Conservation (phyloP, 2,113 vertebrate genomes). For the Salvator merianae region DNA sequence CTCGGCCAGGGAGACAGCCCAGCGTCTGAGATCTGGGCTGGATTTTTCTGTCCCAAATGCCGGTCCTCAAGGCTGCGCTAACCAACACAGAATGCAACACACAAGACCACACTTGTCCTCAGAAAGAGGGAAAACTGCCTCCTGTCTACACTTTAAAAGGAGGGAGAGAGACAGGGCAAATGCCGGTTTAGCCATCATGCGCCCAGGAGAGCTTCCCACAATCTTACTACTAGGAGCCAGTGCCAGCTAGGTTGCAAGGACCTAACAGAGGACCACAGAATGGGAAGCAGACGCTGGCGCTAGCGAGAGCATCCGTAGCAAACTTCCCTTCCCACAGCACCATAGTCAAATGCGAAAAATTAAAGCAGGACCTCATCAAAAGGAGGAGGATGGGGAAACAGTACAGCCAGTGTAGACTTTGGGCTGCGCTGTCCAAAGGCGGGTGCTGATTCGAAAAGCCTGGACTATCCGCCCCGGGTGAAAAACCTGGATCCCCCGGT, state of each 20-base stretch:
- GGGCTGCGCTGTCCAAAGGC: too few species aligned
- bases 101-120: neutral
- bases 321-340: neutral
- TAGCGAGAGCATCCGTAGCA: neutral
- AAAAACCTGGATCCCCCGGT: too few species aligned
- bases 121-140: neutral
- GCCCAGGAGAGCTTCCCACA: neutral
- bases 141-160: neutral
- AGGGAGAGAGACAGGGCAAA: too few species aligned
- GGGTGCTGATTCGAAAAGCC: too few species aligned
- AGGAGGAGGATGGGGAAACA: too few species aligned
- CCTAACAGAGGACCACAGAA: neutral
- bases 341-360: neutral
- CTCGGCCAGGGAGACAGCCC: neutral
- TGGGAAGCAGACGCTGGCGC: neutral
- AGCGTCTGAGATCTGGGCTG: neutral
- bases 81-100: too few species aligned
- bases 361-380: neutral
- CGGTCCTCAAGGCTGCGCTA: neutral
- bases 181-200: neutral
- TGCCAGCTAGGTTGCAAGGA: too few species aligned
- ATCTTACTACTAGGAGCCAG: too few species aligned
- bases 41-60: neutral
- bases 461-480: too few species aligned
- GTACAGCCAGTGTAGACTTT: too few species aligned